Evolutionary conservation across 2,113 vertebrate species (phyloP), one percentile per base, ranked within the genome.

Genomic region (Callaeas wilsoni): DNA sequence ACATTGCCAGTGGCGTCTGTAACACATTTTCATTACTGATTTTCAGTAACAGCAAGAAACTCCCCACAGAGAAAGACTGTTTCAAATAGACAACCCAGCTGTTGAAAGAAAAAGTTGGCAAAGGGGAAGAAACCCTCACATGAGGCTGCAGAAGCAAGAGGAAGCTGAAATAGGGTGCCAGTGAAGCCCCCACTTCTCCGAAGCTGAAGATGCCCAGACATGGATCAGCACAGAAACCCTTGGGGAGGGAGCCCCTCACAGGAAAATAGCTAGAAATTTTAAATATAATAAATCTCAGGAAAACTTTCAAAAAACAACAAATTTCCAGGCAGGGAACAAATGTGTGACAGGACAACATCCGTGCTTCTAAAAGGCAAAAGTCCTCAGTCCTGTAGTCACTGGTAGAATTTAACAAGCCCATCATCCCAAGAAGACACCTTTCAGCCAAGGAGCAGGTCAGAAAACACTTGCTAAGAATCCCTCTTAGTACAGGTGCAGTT

Each of bases 71-170:
- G 29, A 86, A 89, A 39, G 12, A 22, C 5, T 16, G 7, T 70
- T 50, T 77, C 27, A 68, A 86, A 47, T 16, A 74, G 56, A 56
- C 18, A 89, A 16, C 10, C 4, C 26, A 33, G 32, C 16, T 25
- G 6, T 5, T 68, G 20, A 57, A 92, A 18, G 9, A 64, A 60
- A 41, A 70, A 84, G 15, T 17, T 80, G 21, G 39, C 13, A 73
- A 77, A 63, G 16, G 4, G 9, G 32, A 33, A 67, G 39, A 47
- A 4, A 21, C 25, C 12, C 30, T 81, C 3, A 3, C 8, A 13
- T 1, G 7, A 67, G 29, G 29, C 16, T 12, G 2, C 0, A 2
- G 35, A 22, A 68, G 25, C 2, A 7, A 63, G 32, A 44, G 33
- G 12, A 70, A 16, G 12, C 13, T 44, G 29, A 84, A 12, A 15